Evolutionary conservation across 2,113 vertebrate species (phyloP).

Genomic region (Tragelaphus buxtoni): DNA sequence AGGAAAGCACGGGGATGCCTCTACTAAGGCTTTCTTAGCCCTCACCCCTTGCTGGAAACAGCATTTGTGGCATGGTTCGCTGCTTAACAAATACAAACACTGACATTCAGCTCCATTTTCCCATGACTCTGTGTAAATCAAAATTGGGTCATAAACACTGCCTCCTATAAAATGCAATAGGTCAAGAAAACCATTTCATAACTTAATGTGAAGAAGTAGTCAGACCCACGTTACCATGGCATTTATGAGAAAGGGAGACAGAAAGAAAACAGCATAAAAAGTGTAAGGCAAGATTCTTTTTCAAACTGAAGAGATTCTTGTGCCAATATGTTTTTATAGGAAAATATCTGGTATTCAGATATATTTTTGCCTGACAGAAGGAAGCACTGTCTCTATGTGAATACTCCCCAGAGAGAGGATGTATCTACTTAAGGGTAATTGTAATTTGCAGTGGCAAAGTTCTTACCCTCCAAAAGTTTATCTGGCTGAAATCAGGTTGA

Average conservation of each 20-base stretch:
- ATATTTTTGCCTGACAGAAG: neutral
- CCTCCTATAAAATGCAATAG: slow-evolving; percentile 44
- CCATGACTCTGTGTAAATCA: slow-evolving; percentile 46
- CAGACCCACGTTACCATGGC: slow-evolving; percentile 4
- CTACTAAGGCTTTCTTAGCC: neutral
- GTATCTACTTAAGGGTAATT: neutral
- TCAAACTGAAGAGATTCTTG: neutral
- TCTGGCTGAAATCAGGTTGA: neutral
- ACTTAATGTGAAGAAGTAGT: slow-evolving; percentile 38
- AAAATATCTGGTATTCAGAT: neutral
- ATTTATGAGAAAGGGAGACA: slow-evolving; percentile 24
- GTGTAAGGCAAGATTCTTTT: neutral
- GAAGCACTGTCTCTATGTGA: neutral
- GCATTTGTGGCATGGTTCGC: neutral
- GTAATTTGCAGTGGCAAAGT: neutral
- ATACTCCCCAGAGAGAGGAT: neutral
- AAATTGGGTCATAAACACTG: slow-evolving; percentile 27
- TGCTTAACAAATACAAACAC: slow-evolving; percentile 36
- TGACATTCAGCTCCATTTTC: slow-evolving; percentile 21
- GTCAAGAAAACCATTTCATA: slow-evolving; percentile 55
- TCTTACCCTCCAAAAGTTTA: neutral
- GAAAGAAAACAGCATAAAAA: slow-evolving; percentile 29
- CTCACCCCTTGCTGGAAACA: neutral
- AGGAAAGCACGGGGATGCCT: neutral
- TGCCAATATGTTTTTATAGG: neutral